Percentiles rank a stretch among this genome's conserved stretches.
Evolutionary conservation across 92 coral and sea anemone species (phyloP).

Genomic region (Heliopora coerulea): DNA sequence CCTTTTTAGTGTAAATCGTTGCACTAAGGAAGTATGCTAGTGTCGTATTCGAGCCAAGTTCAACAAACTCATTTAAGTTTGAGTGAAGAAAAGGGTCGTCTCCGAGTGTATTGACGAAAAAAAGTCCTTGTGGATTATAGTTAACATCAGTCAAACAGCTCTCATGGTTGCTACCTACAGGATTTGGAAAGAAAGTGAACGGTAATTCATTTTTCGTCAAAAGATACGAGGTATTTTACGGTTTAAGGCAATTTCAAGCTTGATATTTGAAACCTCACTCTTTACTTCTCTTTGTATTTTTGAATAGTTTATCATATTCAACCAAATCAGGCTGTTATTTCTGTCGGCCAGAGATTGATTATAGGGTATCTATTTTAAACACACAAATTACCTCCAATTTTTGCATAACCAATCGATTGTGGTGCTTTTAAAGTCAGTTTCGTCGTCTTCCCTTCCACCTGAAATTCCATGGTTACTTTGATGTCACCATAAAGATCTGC

Average conservation of each 20-base stretch:
- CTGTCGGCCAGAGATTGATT: no score
- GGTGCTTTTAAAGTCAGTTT: background rate
- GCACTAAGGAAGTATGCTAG: background rate
- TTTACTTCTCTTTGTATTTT: no score
- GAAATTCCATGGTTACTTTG: background rate
- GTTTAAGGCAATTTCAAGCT: no score
- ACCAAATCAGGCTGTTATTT: no score
- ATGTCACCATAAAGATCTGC: conserved; percentile 24
- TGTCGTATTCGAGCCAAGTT: conserved; percentile 2
- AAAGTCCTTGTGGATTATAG: conserved; percentile 6
- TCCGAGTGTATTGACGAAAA: background rate
- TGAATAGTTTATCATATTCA: no score
- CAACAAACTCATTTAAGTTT: background rate
- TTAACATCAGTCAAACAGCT: background rate
- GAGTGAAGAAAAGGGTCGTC: conserved; percentile 4
- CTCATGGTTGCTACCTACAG: background rate
- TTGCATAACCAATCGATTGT: conserved; percentile 21
- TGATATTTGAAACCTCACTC: no score
- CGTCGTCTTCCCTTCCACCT: conserved; percentile 14
- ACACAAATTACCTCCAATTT: conserved; percentile 38
- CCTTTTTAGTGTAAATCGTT: background rate
- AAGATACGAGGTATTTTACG: no score
- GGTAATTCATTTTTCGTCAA: no score
- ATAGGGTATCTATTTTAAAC: no score
- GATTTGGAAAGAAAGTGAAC: background rate